Base-by-base conservation (phyloP, 2,113 vertebrate species). In the Malurus elegans region DNA sequence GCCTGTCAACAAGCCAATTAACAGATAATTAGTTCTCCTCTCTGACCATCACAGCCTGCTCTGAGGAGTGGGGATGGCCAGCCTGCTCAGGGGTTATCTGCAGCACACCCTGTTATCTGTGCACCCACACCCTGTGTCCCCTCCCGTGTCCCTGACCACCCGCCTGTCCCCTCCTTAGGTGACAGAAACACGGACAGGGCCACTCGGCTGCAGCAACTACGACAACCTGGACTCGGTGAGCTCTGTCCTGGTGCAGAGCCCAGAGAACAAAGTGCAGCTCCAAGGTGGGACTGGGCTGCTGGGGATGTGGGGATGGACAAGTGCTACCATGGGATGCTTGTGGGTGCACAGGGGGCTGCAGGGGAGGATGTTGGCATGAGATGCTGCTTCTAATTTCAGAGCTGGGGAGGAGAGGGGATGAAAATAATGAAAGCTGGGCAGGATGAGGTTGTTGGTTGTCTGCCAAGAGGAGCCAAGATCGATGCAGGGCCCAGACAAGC, bases 221-320 rank as follows among this genome's bases (percentile, higher is more conserved):
- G 99, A 99, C 98, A 99, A 99, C 96, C 98, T 99, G 98, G 99
- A 99, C 96, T 99, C 99, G 0, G 99, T 99, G 96, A 99, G 99
- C 96, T 99, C 99, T 0, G 99, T 99, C 76, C 97, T 99, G 97
- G 99, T 99, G 86, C 99, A 99, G 98, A 99, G 99, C 96, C 99
- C 99, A 0, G 99, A 99, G 98, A 99, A 99, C 98, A 99, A 99
- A 97, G 99, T 99, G 84, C 99, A 99, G 96, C 98, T 99, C 73
- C 99, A 99, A 81, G 99, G 99, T 99, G 98, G 98, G 64, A 8
- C 25, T 0, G 4, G n/a, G 58, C 79, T 72, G 24, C 20, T 34
- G 54, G 25, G 65, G 64, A 78, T 25, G 2, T 10, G 51, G 61
- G 14, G 57, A 57, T 0, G 0, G 76, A 21, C 5, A 4, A 64